Conservation (phyloP, 1,140 invertebrate species). For the Penaeus indicus region DNA sequence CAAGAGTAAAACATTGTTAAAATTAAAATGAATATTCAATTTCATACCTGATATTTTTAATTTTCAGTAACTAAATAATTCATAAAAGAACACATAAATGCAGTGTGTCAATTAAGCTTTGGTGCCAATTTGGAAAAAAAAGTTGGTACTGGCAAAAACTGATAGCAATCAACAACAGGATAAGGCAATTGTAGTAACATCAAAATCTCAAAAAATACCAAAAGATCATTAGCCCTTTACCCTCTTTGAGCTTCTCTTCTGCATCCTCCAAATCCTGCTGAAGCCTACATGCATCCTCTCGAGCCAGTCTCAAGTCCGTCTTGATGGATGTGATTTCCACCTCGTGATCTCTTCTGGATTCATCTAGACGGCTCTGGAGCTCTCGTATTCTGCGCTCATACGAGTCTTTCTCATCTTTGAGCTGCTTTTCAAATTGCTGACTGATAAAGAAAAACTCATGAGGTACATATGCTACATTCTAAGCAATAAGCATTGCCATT, state of each 20-base stretch:
- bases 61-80: too few species aligned
- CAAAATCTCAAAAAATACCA: neutral
- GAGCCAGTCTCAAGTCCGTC: conserved; percentile 60
- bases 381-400: conserved; percentile 62
- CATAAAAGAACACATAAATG: too few species aligned
- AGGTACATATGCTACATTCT: neutral
- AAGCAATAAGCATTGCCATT: neutral
- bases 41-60: too few species aligned
- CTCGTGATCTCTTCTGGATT: conserved; percentile 57
- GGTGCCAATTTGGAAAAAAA: too few species aligned
- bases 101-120: too few species aligned
- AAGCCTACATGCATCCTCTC: conserved; percentile 61
- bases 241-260: conserved; percentile 64
- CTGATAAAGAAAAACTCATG: conserved; percentile 45
- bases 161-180: neutral
- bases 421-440: conserved; percentile 62
- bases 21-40: too few species aligned
- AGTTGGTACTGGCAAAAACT: too few species aligned
- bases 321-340: conserved; percentile 60
- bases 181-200: too few species aligned
- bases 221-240: conserved; percentile 15
- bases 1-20: neutral
- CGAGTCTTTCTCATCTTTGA: conserved; percentile 61
- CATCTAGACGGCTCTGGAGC: conserved; percentile 58
- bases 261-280: conserved; percentile 65